phyloP scores from a whole-genome alignment of 2,113 vertebrate species.

The Romanogobio albipinnatus region DNA sequence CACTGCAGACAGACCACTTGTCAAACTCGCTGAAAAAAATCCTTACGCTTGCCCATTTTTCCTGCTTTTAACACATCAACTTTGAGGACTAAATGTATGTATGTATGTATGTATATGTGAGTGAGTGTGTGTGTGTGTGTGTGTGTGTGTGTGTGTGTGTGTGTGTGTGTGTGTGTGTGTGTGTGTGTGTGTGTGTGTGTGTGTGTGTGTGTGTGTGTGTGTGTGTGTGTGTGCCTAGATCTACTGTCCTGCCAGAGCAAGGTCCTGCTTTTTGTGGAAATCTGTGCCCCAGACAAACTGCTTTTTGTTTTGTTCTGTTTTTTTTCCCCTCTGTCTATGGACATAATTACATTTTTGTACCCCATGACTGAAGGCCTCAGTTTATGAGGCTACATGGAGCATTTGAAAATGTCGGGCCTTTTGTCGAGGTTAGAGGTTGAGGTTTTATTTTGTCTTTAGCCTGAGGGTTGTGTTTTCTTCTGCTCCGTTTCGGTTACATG shows the following conservation, averaged over 20 bases:
- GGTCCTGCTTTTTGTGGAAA: background rate
- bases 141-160: no score
- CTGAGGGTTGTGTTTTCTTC: background rate
- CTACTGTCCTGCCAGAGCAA: background rate
- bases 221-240: no score
- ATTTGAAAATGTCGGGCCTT: background rate
- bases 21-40: no score
- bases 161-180: no score
- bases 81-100: no score
- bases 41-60: no score
- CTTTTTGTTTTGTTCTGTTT: background rate
- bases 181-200: no score
- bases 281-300: background rate
- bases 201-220: no score
- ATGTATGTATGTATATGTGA: no score
- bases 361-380: background rate
- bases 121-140: no score
- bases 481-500: background rate
- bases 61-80: no score
- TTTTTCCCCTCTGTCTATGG: background rate
- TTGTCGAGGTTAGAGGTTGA: slow-evolving; percentile 3
- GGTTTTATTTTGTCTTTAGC: slow-evolving; percentile 28
- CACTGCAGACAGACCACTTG: no score
- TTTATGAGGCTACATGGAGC: background rate
- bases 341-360: background rate